Percentiles rank a stretch among this genome's conserved stretches.
phyloP scores from a whole-genome alignment of 1,140 invertebrate genomes.

The Maniola jurtina region DNA sequence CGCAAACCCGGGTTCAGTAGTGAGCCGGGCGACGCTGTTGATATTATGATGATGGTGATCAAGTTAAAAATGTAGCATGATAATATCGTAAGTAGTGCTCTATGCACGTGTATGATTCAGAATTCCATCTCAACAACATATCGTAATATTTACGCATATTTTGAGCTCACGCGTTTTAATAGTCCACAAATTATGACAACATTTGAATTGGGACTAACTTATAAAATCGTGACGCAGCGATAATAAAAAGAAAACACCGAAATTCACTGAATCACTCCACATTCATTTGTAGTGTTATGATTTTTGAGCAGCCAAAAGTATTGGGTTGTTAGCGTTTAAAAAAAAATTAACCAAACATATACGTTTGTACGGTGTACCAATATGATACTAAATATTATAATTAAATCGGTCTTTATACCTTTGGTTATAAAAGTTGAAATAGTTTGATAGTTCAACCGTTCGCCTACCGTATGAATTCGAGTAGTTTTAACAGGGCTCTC shows the following conservation, averaged over 20 bases:
- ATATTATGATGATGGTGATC: no score
- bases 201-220: slow-evolving; percentile 12
- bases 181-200: slow-evolving; percentile 3
- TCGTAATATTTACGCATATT: slow-evolving; percentile 13
- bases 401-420: not conserved
- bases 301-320: slow-evolving; percentile 21
- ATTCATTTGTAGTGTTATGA: slow-evolving; percentile 22
- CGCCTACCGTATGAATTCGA: slow-evolving; percentile 9
- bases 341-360: slow-evolving; percentile 15
- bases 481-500: no score
- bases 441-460: not conserved
- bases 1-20: no score
- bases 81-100: not conserved
- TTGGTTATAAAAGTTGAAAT: not conserved
- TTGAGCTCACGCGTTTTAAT: not conserved
- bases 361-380: slow-evolving; percentile 3
- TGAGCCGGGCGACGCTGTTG: no score
- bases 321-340: slow-evolving; percentile 19
- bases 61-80: no score
- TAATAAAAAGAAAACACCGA: slow-evolving; percentile 21
- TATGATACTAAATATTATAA: no score
- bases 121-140: slow-evolving; percentile 1
- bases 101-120: not conserved
- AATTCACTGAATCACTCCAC: slow-evolving; percentile 19
- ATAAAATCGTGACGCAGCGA: slow-evolving; percentile 20